A percentile compares a stretch with the other conserved stretches of the same genome.
Evolutionary conservation across 2,888 invertebrate genomes (phyloP).

Genomic region (Lapara coniferarum): DNA sequence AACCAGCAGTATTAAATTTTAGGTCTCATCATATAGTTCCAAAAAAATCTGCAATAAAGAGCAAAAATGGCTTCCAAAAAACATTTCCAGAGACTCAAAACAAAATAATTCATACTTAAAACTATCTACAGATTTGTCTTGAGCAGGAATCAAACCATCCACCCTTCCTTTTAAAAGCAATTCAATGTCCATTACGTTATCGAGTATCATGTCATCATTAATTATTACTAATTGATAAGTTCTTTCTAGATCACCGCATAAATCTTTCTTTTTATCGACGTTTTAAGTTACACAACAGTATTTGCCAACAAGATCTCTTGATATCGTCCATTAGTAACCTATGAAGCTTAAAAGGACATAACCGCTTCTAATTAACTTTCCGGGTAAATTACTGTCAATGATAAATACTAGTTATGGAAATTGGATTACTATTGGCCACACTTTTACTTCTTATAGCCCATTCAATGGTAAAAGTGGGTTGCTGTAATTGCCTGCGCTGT

Average conservation of each 20-base stretch:
- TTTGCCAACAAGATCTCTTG: constrained; percentile 8
- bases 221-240: constrained; percentile 1
- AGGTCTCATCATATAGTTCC: too few relatives aligned
- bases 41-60: too few relatives aligned
- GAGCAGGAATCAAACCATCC: neutral
- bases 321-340: constrained; percentile 1
- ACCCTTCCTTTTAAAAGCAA: neutral
- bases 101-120: too few relatives aligned
- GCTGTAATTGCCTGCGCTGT: neutral
- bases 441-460: neutral
- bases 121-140: neutral
- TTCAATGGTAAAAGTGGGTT: constrained; percentile 1
- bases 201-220: neutral
- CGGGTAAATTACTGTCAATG: constrained; percentile 15
- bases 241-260: neutral
- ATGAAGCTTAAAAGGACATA: constrained; percentile 1
- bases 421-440: neutral
- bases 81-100: neutral
- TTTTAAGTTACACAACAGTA: neutral
- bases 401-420: constrained; percentile 2
- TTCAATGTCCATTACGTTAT: neutral
- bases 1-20: too few relatives aligned
- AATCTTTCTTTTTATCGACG: constrained; percentile 11
- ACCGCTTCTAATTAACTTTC: constrained; percentile 6
- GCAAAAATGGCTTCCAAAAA: too few relatives aligned